Evolutionary conservation across 2,797 vertebrate species (phyloP).

Genomic region (Phataginus tricuspis): DNA sequence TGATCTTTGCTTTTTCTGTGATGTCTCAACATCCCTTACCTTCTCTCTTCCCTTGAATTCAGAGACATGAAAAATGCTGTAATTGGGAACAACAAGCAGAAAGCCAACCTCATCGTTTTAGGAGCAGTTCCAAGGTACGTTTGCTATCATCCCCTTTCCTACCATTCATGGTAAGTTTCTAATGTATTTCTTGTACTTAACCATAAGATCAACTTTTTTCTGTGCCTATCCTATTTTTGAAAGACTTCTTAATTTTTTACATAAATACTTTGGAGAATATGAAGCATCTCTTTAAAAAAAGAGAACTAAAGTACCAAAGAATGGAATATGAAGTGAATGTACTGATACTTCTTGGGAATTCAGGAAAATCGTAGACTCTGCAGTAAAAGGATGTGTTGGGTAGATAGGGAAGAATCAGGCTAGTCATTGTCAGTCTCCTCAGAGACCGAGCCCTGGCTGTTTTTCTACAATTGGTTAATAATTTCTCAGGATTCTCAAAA

Average conservation of each 20-base stretch:
- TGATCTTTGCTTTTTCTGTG: conserved; percentile 74
- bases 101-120: conserved; percentile 99
- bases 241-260: background rate
- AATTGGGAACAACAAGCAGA: conserved; percentile 99
- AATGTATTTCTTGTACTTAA: conserved; percentile 54
- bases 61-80: conserved; percentile 99
- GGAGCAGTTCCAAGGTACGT: conserved; percentile 97
- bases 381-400: background rate
- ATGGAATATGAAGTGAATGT: background rate
- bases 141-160: conserved; percentile 82
- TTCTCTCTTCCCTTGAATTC: conserved; percentile 86
- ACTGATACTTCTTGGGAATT: background rate
- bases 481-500: conserved; percentile 17
- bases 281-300: background rate
- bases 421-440: background rate
- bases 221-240: background rate
- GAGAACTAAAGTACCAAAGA: background rate
- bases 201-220: background rate
- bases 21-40: conserved; percentile 83
- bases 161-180: conserved; percentile 74
- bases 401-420: background rate
- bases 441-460: background rate
- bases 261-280: conserved; percentile 15
- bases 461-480: background rate
- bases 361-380: background rate